These are phyloP conservation scores for Clarias platycephalus DNA, from an alignment of 2,797 vertebrate genomes.

Conservation along the genomic window DNA sequence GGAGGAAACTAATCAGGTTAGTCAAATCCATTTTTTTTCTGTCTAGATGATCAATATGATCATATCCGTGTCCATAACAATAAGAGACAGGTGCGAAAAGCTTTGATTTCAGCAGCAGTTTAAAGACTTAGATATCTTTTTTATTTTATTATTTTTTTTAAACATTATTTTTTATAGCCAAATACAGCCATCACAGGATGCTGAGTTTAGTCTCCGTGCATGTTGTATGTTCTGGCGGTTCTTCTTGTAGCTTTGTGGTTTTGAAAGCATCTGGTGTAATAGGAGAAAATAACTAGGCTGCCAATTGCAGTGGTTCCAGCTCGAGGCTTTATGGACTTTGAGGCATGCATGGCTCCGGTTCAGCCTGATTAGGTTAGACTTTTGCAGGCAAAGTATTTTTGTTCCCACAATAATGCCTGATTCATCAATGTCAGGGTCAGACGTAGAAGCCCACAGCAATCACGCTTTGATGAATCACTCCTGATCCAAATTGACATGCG, in stretches of 20 bases:
- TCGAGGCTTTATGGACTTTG: constrained; percentile 20
- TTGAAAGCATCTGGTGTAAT: constrained; percentile 24
- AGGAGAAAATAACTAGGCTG: constrained; percentile 32
- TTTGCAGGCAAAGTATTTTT: constrained; percentile 44
- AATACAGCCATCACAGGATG: neutral
- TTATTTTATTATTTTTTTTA: too few species aligned
- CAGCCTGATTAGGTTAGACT: constrained; percentile 48
- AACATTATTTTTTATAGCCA: neutral
- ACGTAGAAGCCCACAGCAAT: constrained; percentile 35
- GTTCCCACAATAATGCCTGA: constrained; percentile 50
- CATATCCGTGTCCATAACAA: neutral
- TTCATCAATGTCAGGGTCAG: constrained; percentile 50
- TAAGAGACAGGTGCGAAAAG: neutral
- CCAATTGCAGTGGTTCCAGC: constrained; percentile 22
- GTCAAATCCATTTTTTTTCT: neutral
- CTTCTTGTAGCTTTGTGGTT: constrained; percentile 15
- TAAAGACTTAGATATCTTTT: neutral
- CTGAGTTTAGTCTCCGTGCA: neutral
- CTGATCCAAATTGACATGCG: constrained; percentile 51
- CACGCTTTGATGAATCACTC: constrained; percentile 45
- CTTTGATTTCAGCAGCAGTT: neutral
- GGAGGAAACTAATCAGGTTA: neutral
- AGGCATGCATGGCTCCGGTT: constrained; percentile 39
- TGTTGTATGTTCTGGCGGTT: constrained; percentile 21
- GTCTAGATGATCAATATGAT: neutral